These are phyloP conservation scores for Psammodynastes pulverulentus DNA, from an alignment of 2,113 vertebrate species.

Conservation along the genomic window DNA sequence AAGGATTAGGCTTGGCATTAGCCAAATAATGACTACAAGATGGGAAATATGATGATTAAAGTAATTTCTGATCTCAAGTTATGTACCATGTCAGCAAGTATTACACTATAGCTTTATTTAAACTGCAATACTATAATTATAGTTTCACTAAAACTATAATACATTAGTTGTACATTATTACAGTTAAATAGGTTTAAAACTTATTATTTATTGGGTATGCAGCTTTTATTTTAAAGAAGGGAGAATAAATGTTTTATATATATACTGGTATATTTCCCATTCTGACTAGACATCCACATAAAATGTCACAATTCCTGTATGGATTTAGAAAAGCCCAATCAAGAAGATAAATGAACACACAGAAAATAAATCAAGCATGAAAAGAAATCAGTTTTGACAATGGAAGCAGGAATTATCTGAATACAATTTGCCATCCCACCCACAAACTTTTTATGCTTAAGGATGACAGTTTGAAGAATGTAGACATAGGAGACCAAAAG, in stretches of 20 bases:
- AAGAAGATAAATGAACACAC: background rate
- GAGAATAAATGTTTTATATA: background rate
- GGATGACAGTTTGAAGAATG: background rate
- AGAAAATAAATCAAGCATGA: background rate
- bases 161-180: background rate
- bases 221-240: background rate
- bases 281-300: background rate
- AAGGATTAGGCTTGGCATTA: background rate
- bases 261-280: background rate
- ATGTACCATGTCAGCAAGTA: constrained; percentile 1
- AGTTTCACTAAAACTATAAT: background rate
- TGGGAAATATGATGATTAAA: background rate
- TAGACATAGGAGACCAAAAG: background rate
- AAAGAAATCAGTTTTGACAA: background rate
- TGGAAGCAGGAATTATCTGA: background rate
- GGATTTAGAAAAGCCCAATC: background rate
- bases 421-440: background rate
- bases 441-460: background rate
- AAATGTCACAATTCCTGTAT: background rate
- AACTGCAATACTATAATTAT: background rate
- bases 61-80: background rate
- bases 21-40: background rate
- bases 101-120: background rate
- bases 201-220: background rate
- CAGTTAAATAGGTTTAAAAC: background rate